These are phyloP conservation scores for Isurus oxyrinchus DNA, from an alignment of 2,113 vertebrate genomes.

Conservation along the genomic window DNA sequence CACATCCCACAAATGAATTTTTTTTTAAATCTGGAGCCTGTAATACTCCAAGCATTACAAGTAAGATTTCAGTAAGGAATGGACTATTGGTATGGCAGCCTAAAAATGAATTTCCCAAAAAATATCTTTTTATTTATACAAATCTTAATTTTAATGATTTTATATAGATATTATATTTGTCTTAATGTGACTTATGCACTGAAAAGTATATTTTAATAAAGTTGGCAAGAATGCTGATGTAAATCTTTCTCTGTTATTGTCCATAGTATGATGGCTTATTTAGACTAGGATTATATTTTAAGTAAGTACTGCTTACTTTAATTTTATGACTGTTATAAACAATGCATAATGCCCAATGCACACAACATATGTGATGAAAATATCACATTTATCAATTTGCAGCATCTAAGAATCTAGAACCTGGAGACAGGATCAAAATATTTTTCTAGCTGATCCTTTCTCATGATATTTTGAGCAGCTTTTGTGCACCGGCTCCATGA, in stretches of 20 bases:
- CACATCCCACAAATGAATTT: too few relatives aligned
- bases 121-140: neutral
- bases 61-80: neutral
- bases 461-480: conserved; percentile 47
- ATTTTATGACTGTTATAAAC: neutral
- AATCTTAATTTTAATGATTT: neutral
- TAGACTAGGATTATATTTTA: neutral
- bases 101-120: neutral
- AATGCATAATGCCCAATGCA: neutral
- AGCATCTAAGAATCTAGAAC: neutral
- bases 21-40: neutral
- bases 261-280: neutral
- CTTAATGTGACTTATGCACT: neutral
- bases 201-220: neutral
- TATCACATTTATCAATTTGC: neutral
- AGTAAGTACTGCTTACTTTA: neutral
- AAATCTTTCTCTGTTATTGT: neutral
- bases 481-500: conserved; percentile 44
- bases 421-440: neutral
- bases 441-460: conserved; percentile 42
- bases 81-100: neutral
- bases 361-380: neutral
- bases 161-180: neutral
- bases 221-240: neutral
- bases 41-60: neutral